These are phyloP conservation scores for Geodia barretti DNA, from an alignment of 37 sponge, comb jelly and placozoan genomes.

Conservation along the genomic window DNA sequence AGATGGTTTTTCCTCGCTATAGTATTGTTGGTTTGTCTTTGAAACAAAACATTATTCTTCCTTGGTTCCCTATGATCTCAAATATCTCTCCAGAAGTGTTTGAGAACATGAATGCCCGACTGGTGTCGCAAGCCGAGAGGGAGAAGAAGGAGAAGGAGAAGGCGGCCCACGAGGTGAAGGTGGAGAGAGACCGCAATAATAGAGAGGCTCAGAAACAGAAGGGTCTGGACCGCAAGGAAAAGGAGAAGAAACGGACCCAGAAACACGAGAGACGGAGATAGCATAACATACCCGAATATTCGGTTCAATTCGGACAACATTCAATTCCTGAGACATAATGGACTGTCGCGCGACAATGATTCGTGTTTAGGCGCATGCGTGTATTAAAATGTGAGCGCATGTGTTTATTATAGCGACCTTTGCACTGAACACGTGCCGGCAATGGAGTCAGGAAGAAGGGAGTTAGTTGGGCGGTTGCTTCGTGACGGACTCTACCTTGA, in stretches of 20 bases:
- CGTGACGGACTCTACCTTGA: neutral
- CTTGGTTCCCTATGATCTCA: no score
- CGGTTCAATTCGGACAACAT: no score
- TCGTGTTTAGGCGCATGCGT: no score
- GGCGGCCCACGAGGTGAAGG: slow-evolving; percentile 53
- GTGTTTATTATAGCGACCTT: neutral
- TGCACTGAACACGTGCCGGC: neutral
- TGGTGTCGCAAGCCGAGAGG: slow-evolving; percentile 27
- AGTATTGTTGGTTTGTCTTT: no score
- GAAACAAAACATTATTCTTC: no score
- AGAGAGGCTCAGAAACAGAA: slow-evolving; percentile 64
- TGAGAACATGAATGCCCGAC: slow-evolving; percentile 31
- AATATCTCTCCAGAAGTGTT: slow-evolving; percentile 49
- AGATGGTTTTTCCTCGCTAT: no score
- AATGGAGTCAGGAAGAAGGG: neutral
- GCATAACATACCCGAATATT: slow-evolving; percentile 6
- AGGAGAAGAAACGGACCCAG: slow-evolving; percentile 74
- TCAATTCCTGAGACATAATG: no score
- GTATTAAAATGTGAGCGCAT: neutral
- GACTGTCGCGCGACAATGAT: no score
- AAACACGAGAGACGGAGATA: slow-evolving; percentile 71
- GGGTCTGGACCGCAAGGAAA: slow-evolving; percentile 61
- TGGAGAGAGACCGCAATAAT: slow-evolving; percentile 53
- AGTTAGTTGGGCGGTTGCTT: neutral
- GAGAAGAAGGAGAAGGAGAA: slow-evolving; percentile 43